Base-by-base conservation (phyloP, 2,113 vertebrate genomes). In the Panthera uncia region DNA sequence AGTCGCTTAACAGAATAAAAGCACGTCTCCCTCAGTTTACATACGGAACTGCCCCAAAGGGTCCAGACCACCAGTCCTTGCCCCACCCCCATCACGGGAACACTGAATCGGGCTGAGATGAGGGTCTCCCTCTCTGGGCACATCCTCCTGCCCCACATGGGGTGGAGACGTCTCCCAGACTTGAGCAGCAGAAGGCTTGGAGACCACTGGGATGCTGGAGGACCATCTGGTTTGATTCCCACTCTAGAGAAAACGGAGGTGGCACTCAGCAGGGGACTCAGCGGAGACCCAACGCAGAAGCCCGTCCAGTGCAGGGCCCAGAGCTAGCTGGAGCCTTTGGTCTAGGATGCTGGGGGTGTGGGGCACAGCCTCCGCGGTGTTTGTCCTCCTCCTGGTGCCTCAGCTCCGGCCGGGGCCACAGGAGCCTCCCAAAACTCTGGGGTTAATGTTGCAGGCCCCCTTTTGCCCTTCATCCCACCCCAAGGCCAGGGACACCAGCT, bases 21-120 rank as follows among this genome's bases (percentile, higher is more conserved):
- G 36, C 27, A 11, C 10, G 0, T 13, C 27, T 33, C 50, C 52
- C 31, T 55, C 5, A 0, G 6, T 50, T 74, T 12, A 29, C 11
- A 1, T 2, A 0, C 0, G 0, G 27, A 15, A 9, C 48, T 25
- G 69, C 61, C 50, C 45, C 0, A 9, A 4, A n/a, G 36, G 25
- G 7, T 4, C 95, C 27, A 1, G 52, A 91, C 7, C 18, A 0
- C 14, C 29, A 31, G 74, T 7, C 11, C 55, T 19, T 0, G 1
- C 8, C 23, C 71, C 50, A n/a, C 12, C 23, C 45, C 45, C 45
- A n/a, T 8, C 29, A 9, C 1, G 0, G 18, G 55, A 18, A 68
- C 55, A 13, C 41, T 5, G 61, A 50, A 7, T 31, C 25, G 4
- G 16, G 2, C 29, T 1, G 5, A n/a, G 13, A 31, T 1, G 10